phyloP scores from a whole-genome alignment of 2,113 vertebrate species.

The Pimephales promelas region DNA sequence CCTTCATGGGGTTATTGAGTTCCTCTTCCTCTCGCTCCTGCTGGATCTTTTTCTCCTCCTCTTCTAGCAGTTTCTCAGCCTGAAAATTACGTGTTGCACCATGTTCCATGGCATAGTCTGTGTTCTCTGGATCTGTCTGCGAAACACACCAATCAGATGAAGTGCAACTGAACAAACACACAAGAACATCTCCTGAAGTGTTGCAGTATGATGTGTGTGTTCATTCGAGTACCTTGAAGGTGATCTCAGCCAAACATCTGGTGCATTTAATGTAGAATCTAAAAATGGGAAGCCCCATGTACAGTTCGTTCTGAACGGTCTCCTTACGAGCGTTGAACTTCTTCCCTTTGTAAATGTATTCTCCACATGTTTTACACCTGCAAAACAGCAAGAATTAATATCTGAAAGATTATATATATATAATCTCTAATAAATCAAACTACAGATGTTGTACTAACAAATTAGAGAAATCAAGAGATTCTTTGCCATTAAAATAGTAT shows the following conservation, averaged over 20 bases:
- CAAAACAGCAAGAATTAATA: background rate
- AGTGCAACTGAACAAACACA: background rate
- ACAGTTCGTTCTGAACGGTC: conserved; percentile 90
- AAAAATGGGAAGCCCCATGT: conserved; percentile 94
- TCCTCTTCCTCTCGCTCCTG: conserved; percentile 93
- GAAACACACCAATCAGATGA: background rate
- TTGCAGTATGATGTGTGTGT: background rate
- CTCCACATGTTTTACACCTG: conserved; percentile 93
- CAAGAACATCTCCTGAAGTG: background rate
- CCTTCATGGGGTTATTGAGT: conserved; percentile 98
- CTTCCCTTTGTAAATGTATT: conserved; percentile 97
- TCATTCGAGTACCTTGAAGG: conserved; percentile 81
- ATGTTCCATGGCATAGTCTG: conserved; percentile 95
- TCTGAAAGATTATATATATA: background rate
- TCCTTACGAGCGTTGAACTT: conserved; percentile 98
- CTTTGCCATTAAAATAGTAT: background rate
- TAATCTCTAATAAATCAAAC: background rate
- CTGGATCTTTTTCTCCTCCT: conserved; percentile 89
- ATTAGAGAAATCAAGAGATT: background rate
- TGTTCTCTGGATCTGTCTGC: conserved; percentile 95
- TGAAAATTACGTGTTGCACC: conserved; percentile 95
- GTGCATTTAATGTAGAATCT: conserved; percentile 98
- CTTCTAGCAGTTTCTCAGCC: conserved; percentile 92
- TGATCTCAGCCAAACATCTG: conserved; percentile 89
- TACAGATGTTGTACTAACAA: background rate